phyloP scores from a whole-genome alignment of 2,888 invertebrate species.

The Sesia bembeciformis region DNA sequence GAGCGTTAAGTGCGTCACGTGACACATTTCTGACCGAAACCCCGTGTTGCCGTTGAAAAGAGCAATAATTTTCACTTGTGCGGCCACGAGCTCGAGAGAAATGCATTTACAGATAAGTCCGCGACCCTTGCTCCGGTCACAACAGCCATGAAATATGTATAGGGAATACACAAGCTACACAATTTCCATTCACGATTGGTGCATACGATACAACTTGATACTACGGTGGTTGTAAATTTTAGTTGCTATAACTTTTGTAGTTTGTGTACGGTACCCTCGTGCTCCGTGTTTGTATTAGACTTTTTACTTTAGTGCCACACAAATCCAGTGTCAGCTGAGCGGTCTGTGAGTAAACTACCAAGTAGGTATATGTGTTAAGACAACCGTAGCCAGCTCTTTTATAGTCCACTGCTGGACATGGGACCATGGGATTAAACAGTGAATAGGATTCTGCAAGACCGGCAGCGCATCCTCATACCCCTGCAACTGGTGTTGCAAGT shows the following conservation, averaged over 20 bases:
- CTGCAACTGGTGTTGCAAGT: too few relatives aligned
- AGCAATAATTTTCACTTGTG: conserved; percentile 7
- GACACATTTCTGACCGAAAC: background rate
- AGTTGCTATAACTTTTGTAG: background rate
- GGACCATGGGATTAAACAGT: too few relatives aligned
- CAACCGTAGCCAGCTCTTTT: too few relatives aligned
- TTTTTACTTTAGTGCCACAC: too few relatives aligned
- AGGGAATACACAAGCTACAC: background rate
- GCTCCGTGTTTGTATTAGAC: too few relatives aligned
- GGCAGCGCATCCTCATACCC: too few relatives aligned
- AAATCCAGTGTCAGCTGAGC: too few relatives aligned
- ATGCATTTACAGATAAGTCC: background rate
- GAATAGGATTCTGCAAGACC: too few relatives aligned
- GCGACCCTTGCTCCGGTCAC: conserved; percentile 2
- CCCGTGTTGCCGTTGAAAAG: conserved; percentile 4
- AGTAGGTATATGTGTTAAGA: too few relatives aligned
- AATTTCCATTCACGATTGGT: conserved; percentile 10
- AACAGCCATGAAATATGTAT: conserved; percentile 9
- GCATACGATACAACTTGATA: conserved; percentile 6
- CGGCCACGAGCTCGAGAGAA: conserved; percentile 2
- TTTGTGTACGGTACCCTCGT: background rate
- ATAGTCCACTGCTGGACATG: too few relatives aligned
- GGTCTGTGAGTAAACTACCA: too few relatives aligned
- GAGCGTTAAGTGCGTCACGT: background rate
- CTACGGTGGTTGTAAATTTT: conserved; percentile 6